These are phyloP conservation scores for Hemibagrus guttatus DNA, from an alignment of 2,797 vertebrate genomes.

Conservation along the genomic window DNA sequence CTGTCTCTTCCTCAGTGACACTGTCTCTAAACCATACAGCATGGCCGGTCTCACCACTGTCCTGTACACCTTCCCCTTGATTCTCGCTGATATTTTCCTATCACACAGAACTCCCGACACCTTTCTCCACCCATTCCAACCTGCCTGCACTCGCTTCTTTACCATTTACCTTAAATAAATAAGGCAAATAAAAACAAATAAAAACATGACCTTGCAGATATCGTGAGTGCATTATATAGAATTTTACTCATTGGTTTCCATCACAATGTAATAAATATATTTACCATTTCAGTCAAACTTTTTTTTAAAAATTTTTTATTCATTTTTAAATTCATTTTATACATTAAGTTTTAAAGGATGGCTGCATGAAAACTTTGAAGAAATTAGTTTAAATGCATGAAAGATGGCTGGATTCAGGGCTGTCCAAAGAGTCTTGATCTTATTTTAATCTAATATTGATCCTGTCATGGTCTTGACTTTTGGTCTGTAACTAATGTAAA, in stretches of 20 bases:
- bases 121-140: too few relatives aligned
- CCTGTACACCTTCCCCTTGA: too few relatives aligned
- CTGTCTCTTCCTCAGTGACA: too few relatives aligned
- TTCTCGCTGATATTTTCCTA: too few relatives aligned
- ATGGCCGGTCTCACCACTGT: too few relatives aligned
- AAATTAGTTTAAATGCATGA: neutral
- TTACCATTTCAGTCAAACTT: neutral
- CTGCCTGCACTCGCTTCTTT: too few relatives aligned
- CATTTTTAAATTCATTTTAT: neutral
- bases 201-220: neutral
- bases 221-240: neutral
- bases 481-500: neutral
- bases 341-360: neutral
- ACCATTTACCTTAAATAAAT: too few relatives aligned
- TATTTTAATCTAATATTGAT: neutral
- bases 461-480: neutral
- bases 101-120: too few relatives aligned
- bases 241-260: neutral
- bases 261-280: neutral
- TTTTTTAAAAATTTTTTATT: neutral
- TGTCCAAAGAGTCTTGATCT: neutral
- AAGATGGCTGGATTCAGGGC: neutral
- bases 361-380: neutral
- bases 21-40: too few relatives aligned
- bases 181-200: neutral